Conservation (phyloP, 2,113 vertebrate genomes). For the Callaeas wilsoni region DNA sequence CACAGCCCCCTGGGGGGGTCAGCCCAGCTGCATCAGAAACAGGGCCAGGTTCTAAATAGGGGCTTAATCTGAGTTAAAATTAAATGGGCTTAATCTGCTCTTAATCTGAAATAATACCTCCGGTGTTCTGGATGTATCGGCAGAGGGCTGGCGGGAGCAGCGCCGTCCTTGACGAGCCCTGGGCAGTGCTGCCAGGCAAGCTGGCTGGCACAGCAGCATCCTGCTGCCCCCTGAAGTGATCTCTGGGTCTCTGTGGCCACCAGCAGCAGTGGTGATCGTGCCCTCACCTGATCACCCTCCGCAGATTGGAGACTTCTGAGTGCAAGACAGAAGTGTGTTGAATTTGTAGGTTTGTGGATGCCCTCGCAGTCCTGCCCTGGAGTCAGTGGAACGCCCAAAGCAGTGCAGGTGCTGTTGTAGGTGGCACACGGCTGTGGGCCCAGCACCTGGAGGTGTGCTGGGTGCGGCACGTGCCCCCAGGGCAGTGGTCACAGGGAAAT, state of each 20-base stretch:
- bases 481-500: background rate
- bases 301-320: fast-evolving
- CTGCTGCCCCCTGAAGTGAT: background rate
- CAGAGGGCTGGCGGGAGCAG: background rate
- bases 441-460: background rate
- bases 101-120: conserved; percentile 63
- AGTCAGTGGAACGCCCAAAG: background rate
- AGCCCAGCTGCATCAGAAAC: background rate
- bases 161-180: background rate
- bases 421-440: background rate
- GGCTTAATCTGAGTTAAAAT: conserved; percentile 62
- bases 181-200: background rate
- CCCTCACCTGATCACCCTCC: background rate
- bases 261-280: background rate
- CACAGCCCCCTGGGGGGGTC: background rate
- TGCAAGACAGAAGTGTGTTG: fast-evolving
- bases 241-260: background rate
- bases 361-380: background rate
- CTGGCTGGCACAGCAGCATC: background rate
- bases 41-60: conserved; percentile 33
- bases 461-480: fast-evolving
- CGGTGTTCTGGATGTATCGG: background rate
- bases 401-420: background rate
- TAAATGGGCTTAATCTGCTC: conserved; percentile 44
- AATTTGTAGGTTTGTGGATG: background rate